Base-by-base conservation (phyloP, 2,797 vertebrate species). In the Sorex maritimensis region DNA sequence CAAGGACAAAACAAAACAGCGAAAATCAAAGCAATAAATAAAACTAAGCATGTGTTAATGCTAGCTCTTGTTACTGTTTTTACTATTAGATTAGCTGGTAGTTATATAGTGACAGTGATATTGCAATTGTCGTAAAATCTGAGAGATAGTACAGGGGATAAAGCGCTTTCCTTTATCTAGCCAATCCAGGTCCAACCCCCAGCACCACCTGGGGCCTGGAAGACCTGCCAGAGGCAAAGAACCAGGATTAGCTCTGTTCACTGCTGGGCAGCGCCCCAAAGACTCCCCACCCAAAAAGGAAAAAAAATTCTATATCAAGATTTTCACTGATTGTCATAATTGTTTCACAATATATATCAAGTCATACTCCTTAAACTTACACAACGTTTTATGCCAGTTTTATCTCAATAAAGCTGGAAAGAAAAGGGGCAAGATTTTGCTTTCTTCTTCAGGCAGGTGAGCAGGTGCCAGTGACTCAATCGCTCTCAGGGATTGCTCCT, bases 371-470 rank as follows among this genome's bases (percentile, higher is more conserved):
- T 83, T 67, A 91, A 49, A 72, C 41, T 44, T 44, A 44, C 41
- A 44, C 41, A 44, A 26, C 30, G 49, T 74, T 61, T 81, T 87
- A 87, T 24, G 61, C 28, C 63, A 79, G 28, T 71, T 84, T 86
- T 86, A 55, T 80, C 68, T 92, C 26, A 55, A 28, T 21, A 58
- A 55, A 75, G 17, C n/a, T 9, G 12, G 46, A 0, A 21, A 19
- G 30, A 12, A 28, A 46, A 52, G 26, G 19, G 30, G 30, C 6
- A 34, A 77, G 34, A 28, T 46, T 81, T 83, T 44, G 30, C 21
- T 93, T 92, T 71, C 12, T 80, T 24, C 67, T 30, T 30, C 12
- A 1, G 79, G 72, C 14, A 79, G 65, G 13, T 68, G 38, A 41
- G n/a, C 28, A 34, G 34, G 34, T 93, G 79, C 5, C 26, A 23